A percentile compares a stretch with the other conserved stretches of the same genome.
These are phyloP conservation scores for Aricia agestis DNA, from an alignment of 1,140 invertebrate genomes.

Conservation along the genomic window DNA sequence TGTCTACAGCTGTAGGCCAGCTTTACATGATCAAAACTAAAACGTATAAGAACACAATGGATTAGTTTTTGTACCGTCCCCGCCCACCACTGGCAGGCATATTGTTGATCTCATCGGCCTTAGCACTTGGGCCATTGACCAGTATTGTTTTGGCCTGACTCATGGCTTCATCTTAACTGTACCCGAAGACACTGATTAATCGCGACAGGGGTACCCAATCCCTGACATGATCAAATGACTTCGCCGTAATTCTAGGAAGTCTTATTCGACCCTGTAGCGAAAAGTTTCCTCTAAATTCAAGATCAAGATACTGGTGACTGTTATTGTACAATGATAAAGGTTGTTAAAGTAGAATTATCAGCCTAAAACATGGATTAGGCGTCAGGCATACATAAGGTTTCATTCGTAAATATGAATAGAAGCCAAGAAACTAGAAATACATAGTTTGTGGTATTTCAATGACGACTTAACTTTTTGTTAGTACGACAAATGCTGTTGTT, in stretches of 20 bases:
- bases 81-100: not conserved
- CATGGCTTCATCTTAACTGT: not conserved
- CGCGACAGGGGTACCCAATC: too few species aligned
- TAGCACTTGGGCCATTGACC: conserved; percentile 19
- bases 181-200: not conserved
- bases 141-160: conserved; percentile 9
- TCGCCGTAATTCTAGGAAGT: not conserved
- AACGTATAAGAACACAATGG: not conserved
- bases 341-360: too few species aligned
- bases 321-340: too few species aligned
- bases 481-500: too few species aligned
- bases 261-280: not conserved
- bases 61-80: not conserved
- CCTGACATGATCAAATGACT: too few species aligned
- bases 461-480: too few species aligned
- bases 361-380: too few species aligned
- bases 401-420: too few species aligned
- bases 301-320: too few species aligned
- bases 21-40: not conserved
- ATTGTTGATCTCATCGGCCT: conserved; percentile 18
- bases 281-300: not conserved
- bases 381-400: too few species aligned
- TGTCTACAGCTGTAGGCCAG: not conserved
- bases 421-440: too few species aligned
- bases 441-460: too few species aligned